phyloP scores from a whole-genome alignment of 2,797 vertebrate species.

The Cirrhinus mrigala region DNA sequence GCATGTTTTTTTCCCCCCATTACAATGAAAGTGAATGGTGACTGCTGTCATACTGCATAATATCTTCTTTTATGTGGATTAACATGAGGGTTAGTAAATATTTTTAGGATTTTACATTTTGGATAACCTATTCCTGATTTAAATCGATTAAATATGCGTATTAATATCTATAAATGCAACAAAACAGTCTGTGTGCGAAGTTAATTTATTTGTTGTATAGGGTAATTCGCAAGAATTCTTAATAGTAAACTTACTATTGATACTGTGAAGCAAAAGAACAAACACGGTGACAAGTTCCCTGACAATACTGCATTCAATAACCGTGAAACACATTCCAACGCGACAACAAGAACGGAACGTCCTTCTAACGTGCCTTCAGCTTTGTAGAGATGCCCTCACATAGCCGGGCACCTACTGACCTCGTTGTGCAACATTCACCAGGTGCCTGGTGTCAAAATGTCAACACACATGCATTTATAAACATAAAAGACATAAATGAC shows the following conservation, averaged over 20 bases:
- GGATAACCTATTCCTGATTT: background rate
- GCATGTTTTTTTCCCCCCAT: background rate
- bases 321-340: background rate
- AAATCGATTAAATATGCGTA: rapidly evolving
- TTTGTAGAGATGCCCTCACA: conserved; percentile 67
- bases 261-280: background rate
- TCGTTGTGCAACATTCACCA: conserved; percentile 18
- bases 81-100: background rate
- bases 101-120: background rate
- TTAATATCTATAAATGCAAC: background rate
- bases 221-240: background rate
- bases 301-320: background rate
- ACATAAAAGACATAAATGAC: background rate
- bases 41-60: background rate
- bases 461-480: background rate
- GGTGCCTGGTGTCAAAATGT: background rate
- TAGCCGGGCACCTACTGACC: conserved; percentile 40
- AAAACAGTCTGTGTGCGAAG: background rate
- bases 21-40: background rate
- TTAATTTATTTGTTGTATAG: background rate
- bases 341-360: background rate
- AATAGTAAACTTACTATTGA: background rate
- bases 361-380: conserved; percentile 67
- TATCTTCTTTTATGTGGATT: background rate
- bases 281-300: background rate